These are phyloP conservation scores for Metopolophium dirhodum DNA, from an alignment of 1,140 invertebrate genomes.

Conservation along the genomic window DNA sequence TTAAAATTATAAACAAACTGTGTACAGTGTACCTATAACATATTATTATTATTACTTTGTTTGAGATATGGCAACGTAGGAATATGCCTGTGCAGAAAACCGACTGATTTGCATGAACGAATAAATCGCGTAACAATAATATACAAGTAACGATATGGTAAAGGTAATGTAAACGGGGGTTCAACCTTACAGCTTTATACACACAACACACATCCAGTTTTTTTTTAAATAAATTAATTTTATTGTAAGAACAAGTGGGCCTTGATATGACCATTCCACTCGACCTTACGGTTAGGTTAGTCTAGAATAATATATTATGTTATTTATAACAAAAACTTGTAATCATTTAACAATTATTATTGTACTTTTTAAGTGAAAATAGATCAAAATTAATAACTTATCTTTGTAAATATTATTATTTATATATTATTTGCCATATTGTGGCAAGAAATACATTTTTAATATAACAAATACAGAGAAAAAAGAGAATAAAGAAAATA, in stretches of 20 bases:
- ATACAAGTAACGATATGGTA: conserved; percentile 23
- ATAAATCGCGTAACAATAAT: conserved; percentile 49
- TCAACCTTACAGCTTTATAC: conserved; percentile 10
- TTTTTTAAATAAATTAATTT: conserved; percentile 9
- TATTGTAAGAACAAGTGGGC: conserved; percentile 37
- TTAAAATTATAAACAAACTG: background rate
- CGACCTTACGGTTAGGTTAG: conserved; percentile 9
- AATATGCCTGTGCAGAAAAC: background rate
- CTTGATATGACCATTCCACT: conserved; percentile 45
- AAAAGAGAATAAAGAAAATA: background rate
- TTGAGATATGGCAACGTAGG: conserved; percentile 33
- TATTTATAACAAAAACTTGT: background rate
- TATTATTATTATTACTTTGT: conserved; percentile 7
- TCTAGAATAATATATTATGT: background rate
- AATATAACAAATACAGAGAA: background rate
- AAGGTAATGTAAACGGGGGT: conserved; percentile 28
- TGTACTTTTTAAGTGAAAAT: background rate
- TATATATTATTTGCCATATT: background rate
- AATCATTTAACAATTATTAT: background rate
- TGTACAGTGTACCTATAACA: background rate
- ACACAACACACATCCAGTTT: background rate
- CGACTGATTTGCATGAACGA: conserved; percentile 41
- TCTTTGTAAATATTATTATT: background rate
- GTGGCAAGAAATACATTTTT: background rate
- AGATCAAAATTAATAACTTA: background rate